Base-by-base conservation (phyloP, 2,888 invertebrate genomes). In the Ennomos fuscantarius region DNA sequence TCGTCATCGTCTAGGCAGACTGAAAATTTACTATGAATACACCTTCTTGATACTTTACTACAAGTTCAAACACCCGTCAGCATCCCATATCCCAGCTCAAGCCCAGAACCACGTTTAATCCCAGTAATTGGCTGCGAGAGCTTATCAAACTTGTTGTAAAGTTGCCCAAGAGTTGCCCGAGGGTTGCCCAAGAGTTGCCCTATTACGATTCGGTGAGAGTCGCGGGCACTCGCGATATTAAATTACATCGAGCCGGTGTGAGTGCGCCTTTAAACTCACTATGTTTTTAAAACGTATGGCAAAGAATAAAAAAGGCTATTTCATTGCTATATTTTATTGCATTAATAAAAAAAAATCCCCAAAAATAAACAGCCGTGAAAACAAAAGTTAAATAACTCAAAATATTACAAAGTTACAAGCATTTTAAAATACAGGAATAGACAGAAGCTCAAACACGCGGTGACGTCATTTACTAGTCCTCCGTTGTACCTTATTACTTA, bases 211-310 rank as follows among this genome's bases (percentile, higher is more conserved):
- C 81, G 57, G 41, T 32, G 54, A 63, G 55, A 60, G 66, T 71
- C 74, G 79, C 74, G 77, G 83, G 74, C 84, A 86, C 86, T 86
- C 86, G 81, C 80, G 81, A 82, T 85, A 87, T 87, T 86, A 87
- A 86, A 87, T 87, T 85, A 87, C 82, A 80, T 76, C 76, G 79
- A 83, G 79, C 49, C 45, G 34, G 50, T 53, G 53, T 53, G 76
- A 74, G 66, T 75, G 64, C 62, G 58, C 72, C 75, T 74, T 77
- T 72, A 76, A 80, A 80, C 80, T 82, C 74, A 69, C 65, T 72
- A 70, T 70, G 71, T 81, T 85, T 85, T 80, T 79, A 82, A 82
- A 59, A 40, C 35, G 52, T 11, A 50, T 53, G 69, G 68, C 69
- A 71, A 67, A 67, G 53, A 48, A 34, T 57, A 62, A 51, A 24